Conservation (phyloP, 2,888 invertebrate genomes). For the Orchestes rusci region DNA sequence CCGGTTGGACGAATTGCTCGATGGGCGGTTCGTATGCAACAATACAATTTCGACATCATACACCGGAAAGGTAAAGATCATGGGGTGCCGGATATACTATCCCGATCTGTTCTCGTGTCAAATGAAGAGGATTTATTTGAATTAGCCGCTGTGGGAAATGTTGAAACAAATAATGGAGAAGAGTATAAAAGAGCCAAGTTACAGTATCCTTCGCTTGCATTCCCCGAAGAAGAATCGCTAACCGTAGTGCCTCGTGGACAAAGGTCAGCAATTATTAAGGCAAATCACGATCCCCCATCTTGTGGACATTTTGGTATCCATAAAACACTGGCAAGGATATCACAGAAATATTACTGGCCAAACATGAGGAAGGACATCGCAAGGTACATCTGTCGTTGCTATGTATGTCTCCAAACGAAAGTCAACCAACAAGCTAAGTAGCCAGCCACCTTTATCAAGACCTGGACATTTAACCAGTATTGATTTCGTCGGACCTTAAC, state of each 20-base stretch:
- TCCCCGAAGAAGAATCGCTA: constrained; percentile 10
- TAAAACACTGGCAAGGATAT: constrained; percentile 14
- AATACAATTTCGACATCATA: too few species aligned
- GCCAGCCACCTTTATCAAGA: neutral
- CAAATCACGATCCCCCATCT: constrained; percentile 12
- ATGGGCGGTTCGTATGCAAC: neutral
- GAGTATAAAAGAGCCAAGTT: constrained; percentile 3
- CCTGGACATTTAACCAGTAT: constrained; percentile 16
- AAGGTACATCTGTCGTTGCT: constrained; percentile 20
- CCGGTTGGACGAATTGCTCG: too few species aligned
- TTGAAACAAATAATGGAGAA: too few species aligned
- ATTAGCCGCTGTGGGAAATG: neutral
- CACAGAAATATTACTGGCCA: too few species aligned
- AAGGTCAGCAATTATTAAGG: constrained; percentile 9
- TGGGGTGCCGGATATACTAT: neutral
- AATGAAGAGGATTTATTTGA: neutral
- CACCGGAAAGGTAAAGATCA: neutral
- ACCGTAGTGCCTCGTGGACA: constrained; percentile 8
- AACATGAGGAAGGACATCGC: constrained; percentile 30
- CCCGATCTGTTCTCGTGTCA: neutral
- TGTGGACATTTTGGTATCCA: constrained; percentile 13
- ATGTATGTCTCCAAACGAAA: constrained; percentile 13
- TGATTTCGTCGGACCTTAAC: too few species aligned
- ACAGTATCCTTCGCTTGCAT: too few species aligned
- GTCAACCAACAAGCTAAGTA: neutral